Percentiles rank a stretch among this genome's conserved stretches.
These are phyloP conservation scores for Anorthoa munda DNA, from an alignment of 2,888 invertebrate genomes.

Conservation along the genomic window DNA sequence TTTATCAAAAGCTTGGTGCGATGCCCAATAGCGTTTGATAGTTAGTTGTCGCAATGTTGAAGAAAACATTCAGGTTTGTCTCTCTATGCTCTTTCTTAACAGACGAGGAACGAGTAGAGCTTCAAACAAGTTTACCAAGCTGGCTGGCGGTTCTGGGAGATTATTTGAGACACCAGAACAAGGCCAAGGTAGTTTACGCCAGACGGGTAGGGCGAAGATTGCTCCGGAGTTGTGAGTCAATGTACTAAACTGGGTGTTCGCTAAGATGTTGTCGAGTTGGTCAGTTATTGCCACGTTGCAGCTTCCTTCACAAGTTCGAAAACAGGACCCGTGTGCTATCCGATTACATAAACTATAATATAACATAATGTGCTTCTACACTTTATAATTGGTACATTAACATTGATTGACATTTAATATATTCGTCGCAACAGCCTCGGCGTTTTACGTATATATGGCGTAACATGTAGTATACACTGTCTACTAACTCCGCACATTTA, in stretches of 20 bases:
- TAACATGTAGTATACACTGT: conserved; percentile 57
- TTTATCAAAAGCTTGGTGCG: conserved; percentile 1
- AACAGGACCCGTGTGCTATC: conserved; percentile 80
- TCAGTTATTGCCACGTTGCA: conserved; percentile 56
- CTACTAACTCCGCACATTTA: conserved; percentile 60
- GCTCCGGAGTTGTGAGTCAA: background rate
- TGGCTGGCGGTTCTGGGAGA: background rate
- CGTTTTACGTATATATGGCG: conserved; percentile 57
- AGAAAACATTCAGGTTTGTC: conserved; percentile 8
- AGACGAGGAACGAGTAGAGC: conserved; percentile 41
- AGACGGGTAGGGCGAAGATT: background rate
- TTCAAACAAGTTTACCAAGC: background rate
- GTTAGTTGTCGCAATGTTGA: background rate
- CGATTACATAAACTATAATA: conserved; percentile 73
- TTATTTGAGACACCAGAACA: background rate
- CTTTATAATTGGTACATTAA: conserved; percentile 73
- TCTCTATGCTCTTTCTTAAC: conserved; percentile 46
- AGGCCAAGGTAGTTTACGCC: background rate
- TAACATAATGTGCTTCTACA: conserved; percentile 73
- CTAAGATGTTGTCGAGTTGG: conserved; percentile 13
- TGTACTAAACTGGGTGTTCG: conserved; percentile 32
- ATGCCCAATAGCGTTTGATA: background rate
- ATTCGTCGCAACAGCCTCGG: conserved; percentile 83
- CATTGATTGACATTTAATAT: conserved; percentile 74
- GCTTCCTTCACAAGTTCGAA: conserved; percentile 63